Conservation (phyloP, 2,113 vertebrate species). For the Carettochelys insculpta region DNA sequence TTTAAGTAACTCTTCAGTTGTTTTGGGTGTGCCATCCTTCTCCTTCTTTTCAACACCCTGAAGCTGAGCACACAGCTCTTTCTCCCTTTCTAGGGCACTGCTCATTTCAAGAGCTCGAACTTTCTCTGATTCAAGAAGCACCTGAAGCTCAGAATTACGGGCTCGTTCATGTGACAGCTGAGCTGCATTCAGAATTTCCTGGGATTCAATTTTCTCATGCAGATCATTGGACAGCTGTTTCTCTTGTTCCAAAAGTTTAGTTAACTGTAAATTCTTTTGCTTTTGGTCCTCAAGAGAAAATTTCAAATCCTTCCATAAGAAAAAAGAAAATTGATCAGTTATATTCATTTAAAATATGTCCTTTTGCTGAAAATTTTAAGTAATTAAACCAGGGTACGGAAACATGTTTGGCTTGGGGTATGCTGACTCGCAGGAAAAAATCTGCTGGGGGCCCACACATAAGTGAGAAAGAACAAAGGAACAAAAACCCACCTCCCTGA, state of each 20-base stretch:
- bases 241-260: constrained; percentile 82
- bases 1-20: constrained; percentile 79
- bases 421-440: no score
- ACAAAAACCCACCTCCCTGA: no score
- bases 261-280: constrained; percentile 77
- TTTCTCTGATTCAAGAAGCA: constrained; percentile 89
- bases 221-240: constrained; percentile 79
- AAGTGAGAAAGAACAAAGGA: no score
- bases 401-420: no score
- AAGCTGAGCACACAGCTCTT: constrained; percentile 75
- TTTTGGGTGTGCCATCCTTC: constrained; percentile 53
- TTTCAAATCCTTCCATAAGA: constrained; percentile 84
- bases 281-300: constrained; percentile 86
- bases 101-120: constrained; percentile 84
- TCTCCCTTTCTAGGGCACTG: constrained; percentile 82
- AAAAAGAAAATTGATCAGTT: constrained; percentile 7
- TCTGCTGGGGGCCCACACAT: no score
- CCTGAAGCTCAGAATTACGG: constrained; percentile 85
- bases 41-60: constrained; percentile 57
- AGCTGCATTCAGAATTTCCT: constrained; percentile 72
- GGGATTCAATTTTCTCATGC: constrained; percentile 82
- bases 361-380: not conserved
- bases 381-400: no score
- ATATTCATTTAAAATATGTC: not conserved
- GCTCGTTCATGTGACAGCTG: constrained; percentile 78